Evolutionary conservation across 92 coral and sea anemone genomes (phyloP).

Genomic region (Parazoanthus darwini): DNA sequence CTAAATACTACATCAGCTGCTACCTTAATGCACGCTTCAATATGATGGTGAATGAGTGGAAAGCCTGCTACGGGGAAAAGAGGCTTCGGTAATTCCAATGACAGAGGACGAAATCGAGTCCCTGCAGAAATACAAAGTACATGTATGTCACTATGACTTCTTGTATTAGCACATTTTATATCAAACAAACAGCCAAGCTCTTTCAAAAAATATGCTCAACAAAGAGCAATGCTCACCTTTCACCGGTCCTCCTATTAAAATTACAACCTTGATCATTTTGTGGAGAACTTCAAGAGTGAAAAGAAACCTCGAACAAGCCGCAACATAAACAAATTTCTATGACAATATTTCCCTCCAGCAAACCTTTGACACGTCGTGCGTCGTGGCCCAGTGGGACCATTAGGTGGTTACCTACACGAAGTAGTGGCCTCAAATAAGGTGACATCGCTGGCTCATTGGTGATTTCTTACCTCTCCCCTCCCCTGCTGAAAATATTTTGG

Average conservation of each 20-base stretch:
- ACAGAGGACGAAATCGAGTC: conserved; percentile 97
- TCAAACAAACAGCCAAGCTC: neutral
- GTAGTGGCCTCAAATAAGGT: neutral
- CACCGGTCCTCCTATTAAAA: conserved; percentile 97
- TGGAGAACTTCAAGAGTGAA: neutral
- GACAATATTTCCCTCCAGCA: conserved; percentile 47
- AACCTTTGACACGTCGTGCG: conserved; percentile 57
- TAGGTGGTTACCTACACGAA: neutral
- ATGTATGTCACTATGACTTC: neutral
- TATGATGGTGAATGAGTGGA: conserved; percentile 95
- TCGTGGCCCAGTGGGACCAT: neutral
- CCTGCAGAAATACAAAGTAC: conserved; percentile 52
- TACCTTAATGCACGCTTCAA: conserved; percentile 96
- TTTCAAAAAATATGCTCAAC: neutral
- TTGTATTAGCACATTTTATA: neutral
- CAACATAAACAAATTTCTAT: conserved; percentile 45
- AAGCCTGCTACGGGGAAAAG: conserved; percentile 94
- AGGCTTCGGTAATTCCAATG: conserved; percentile 94
- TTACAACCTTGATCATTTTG: conserved; percentile 83
- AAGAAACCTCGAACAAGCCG: conserved; percentile 9
- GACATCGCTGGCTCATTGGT: conserved; percentile 24
- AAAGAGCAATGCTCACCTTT: conserved; percentile 71
- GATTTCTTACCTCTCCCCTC: neutral
- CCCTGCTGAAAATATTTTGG: neutral
- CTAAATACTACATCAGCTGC: too few relatives aligned